A percentile compares a stretch with the other conserved stretches of the same genome.
These are phyloP conservation scores for Melitaea cinxia DNA, from an alignment of 1,140 invertebrate species.

Conservation along the genomic window DNA sequence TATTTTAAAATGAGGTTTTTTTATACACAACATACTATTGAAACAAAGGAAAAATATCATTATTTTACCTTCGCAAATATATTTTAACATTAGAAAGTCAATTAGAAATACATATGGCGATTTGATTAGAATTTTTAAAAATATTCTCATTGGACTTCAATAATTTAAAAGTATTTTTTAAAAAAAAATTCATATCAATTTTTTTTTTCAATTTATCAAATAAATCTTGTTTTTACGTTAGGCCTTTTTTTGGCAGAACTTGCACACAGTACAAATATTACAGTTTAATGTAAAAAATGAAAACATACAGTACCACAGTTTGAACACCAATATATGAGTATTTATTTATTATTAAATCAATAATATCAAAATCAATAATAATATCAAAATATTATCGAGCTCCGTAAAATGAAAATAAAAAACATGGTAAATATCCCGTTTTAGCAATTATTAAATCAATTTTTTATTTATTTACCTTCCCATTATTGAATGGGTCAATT, in stretches of 20 bases:
- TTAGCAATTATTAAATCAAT: too few species aligned
- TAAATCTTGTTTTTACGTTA: background rate
- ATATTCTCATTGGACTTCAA: too few species aligned
- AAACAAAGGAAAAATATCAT: too few species aligned
- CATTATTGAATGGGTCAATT: background rate
- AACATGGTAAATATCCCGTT: too few species aligned
- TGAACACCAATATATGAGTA: slow-evolving; percentile 21
- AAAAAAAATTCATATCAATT: too few species aligned
- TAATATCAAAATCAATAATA: too few species aligned
- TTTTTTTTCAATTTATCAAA: background rate
- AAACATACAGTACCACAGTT: slow-evolving; percentile 9
- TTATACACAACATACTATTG: too few species aligned
- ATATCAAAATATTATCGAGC: too few species aligned
- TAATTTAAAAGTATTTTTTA: too few species aligned
- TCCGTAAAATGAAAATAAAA: too few species aligned
- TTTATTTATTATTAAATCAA: slow-evolving; percentile 15
- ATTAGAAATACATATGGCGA: background rate
- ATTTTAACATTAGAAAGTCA: background rate
- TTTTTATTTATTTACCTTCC: background rate
- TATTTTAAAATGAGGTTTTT: background rate
- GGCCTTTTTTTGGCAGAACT: background rate
- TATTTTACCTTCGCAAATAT: background rate
- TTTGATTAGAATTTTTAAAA: background rate
- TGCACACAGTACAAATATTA: background rate
- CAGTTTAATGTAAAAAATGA: background rate